Base-by-base conservation (phyloP, 2,797 vertebrate species). In the Synaphobranchus kaupii region DNA sequence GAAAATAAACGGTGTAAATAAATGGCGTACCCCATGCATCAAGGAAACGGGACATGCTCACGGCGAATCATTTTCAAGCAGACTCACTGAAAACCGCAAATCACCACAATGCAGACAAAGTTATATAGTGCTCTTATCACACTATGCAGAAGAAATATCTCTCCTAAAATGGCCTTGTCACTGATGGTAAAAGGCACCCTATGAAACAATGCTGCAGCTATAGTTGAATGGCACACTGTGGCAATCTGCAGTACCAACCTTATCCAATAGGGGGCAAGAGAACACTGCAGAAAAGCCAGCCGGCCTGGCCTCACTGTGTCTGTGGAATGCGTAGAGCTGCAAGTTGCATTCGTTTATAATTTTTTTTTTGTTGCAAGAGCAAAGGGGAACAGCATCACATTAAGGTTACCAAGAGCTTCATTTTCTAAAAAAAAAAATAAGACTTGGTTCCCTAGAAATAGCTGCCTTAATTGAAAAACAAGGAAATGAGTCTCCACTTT, bases 371-470 rank as follows among this genome's bases (percentile, higher is more conserved):
- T 86, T 85, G 88, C 68, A 86, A 89, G 86, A 89, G 87, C 89
- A 86, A 68, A 90, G 91, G 93, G 83, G 83, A 90, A 93, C 92
- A 92, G 87, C 87, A 91, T 93, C 89, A 89, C 66, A 87, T 86
- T 58, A 90, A 91, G 48, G 89, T 90, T 83, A 91, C 86, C 83
- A 68, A 92, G 91, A 93, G 91, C 91, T 94, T 89, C 89, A 92
- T 91, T 95, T 94, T 92, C 91, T 94, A 90, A 92, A 85, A 80
- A 71, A 85, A 84, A 88, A 90, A 54, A 13, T 87, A 90, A 90
- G 91, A 90, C 91, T 90, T 89, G 5, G 85, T 89, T 84, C 89
- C 92, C 94, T 95, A 91, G 91, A 96, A 96, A 96, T 95, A 95
- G 92, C 90, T 89, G 87, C 60, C 87, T 84, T 39, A 88, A 92